These are phyloP conservation scores for Euclidia mi DNA, from an alignment of 2,888 invertebrate species.

Conservation along the genomic window DNA sequence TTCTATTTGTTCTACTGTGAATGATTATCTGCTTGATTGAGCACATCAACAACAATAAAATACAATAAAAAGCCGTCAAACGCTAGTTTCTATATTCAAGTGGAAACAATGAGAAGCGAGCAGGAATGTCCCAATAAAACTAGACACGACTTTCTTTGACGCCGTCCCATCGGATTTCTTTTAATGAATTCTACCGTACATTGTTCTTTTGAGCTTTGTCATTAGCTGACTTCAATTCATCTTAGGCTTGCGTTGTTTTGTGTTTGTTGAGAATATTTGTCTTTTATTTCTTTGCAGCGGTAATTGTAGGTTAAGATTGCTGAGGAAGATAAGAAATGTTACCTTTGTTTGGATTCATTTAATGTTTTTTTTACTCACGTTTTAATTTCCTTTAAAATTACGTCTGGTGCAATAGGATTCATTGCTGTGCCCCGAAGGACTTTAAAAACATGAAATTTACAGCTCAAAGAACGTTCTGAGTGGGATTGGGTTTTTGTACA, in stretches of 20 bases:
- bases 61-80: constrained; percentile 6
- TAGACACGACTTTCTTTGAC: constrained; percentile 38
- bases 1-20: too few species aligned
- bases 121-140: constrained; percentile 28
- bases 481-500: too few species aligned
- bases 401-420: too few species aligned
- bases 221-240: constrained; percentile 26
- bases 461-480: too few species aligned
- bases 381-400: too few species aligned
- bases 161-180: constrained; percentile 43
- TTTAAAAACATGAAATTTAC: too few species aligned
- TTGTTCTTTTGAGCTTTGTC: constrained; percentile 55
- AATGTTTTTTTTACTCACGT: too few species aligned
- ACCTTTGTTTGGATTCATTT: too few species aligned
- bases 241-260: constrained; percentile 7
- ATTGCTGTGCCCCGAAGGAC: too few species aligned
- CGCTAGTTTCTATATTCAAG: constrained; percentile 22
- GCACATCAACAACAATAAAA: neutral
- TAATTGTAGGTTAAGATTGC: too few species aligned
- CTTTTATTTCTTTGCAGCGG: constrained; percentile 1
- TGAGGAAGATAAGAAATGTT: too few species aligned
- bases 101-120: constrained; percentile 26
- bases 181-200: constrained; percentile 49
- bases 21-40: too few species aligned
- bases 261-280: constrained; percentile 17